Percentiles rank a stretch among this genome's conserved stretches.
Evolutionary conservation across 2,888 invertebrate species (phyloP).

Genomic region (Anthophora plumipes): DNA sequence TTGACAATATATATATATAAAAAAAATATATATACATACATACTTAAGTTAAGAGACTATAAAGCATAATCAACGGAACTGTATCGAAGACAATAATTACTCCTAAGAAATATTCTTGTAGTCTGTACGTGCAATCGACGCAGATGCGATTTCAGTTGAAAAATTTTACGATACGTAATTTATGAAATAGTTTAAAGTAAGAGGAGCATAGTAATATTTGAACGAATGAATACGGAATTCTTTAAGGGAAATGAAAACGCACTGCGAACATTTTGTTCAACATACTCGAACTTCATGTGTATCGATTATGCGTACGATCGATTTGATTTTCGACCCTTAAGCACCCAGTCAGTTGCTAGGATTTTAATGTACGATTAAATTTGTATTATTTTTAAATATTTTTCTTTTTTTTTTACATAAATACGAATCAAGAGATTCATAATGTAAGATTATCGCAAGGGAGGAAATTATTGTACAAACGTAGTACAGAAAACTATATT

Average conservation of each 20-base stretch:
- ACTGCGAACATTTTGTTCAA: neutral
- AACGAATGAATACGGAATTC: constrained; percentile 1
- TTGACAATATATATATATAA: constrained; percentile 54
- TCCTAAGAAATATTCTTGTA: constrained; percentile 60
- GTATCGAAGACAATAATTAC: constrained; percentile 71
- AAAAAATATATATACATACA: constrained; percentile 51
- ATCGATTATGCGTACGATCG: constrained; percentile 45
- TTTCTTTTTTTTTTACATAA: neutral
- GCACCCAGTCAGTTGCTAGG: constrained; percentile 2
- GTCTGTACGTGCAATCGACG: constrained; percentile 56
- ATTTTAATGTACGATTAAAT: neutral
- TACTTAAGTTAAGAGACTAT: constrained; percentile 61
- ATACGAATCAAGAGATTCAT: neutral
- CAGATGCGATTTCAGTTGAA: constrained; percentile 40
- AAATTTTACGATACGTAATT: neutral
- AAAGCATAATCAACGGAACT: constrained; percentile 63
- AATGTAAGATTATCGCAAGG: neutral
- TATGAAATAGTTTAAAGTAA: neutral
- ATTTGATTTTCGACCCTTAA: constrained; percentile 28
- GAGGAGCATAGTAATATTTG: neutral
- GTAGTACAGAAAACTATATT: neutral
- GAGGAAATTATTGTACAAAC: neutral
- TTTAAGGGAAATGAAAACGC: constrained; percentile 23
- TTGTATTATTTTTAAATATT: neutral
- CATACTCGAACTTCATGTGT: neutral